phyloP scores from a whole-genome alignment of 2,797 vertebrate species.

The Sternarchorhynchus goeldii region DNA sequence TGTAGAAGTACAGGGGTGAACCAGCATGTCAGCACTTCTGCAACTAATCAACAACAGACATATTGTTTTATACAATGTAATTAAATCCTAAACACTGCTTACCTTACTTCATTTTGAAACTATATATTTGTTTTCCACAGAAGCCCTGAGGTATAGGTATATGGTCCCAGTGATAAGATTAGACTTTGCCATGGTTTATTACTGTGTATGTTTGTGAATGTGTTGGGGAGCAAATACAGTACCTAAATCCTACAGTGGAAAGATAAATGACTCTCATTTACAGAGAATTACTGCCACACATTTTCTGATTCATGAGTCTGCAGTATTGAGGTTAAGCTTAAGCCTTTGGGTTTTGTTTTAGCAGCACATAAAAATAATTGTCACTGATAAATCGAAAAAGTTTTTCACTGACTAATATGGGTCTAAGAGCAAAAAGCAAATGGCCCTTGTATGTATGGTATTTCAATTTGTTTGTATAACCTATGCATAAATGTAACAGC shows the following conservation, averaged over 20 bases:
- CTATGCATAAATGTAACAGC: too few species aligned
- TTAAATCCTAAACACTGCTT: constrained; percentile 23
- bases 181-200: constrained; percentile 4
- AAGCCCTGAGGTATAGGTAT: neutral
- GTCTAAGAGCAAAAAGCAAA: neutral
- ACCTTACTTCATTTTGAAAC: neutral
- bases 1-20: constrained; percentile 19
- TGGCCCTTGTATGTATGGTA: neutral
- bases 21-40: constrained; percentile 45
- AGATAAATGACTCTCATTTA: constrained; percentile 46
- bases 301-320: constrained; percentile 24
- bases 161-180: neutral
- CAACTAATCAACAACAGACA: constrained; percentile 23
- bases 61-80: constrained; percentile 10
- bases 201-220: neutral
- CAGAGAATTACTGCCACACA: constrained; percentile 29
- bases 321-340: constrained; percentile 2
- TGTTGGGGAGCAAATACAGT: neutral
- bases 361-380: constrained; percentile 18
- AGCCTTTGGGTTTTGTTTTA: constrained; percentile 5
- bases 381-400: constrained; percentile 17
- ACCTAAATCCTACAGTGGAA: constrained; percentile 11
- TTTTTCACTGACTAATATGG: neutral
- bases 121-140: neutral
- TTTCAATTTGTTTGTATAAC: too few species aligned